Percentiles rank a stretch among this genome's conserved stretches.
Conservation (phyloP, 1,140 invertebrate genomes). For the Oppia nitens region DNA sequence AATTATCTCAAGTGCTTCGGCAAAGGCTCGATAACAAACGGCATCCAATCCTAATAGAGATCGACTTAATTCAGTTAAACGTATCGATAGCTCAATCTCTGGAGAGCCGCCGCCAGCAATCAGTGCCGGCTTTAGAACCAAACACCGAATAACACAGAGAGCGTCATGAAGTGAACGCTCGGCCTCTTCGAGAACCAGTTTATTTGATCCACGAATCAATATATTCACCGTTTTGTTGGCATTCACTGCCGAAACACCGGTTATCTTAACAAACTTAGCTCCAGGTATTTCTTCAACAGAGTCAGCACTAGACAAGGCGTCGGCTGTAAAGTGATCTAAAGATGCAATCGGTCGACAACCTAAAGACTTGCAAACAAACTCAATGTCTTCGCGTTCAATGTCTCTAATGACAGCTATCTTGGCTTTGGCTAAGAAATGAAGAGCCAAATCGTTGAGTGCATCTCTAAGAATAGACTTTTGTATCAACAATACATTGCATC, state of each 20-base stretch:
- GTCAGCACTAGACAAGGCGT: conserved; percentile 78
- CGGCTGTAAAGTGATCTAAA: conserved; percentile 85
- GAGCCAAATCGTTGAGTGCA: conserved; percentile 85
- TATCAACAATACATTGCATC: conserved; percentile 92
- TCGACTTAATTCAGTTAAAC: conserved; percentile 62
- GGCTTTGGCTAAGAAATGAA: conserved; percentile 97
- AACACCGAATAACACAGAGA: conserved; percentile 88
- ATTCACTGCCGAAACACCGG: conserved; percentile 15
- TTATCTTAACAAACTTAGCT: conserved; percentile 81
- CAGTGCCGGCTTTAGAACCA: conserved; percentile 77
- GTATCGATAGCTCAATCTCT: conserved; percentile 80
- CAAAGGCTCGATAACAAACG: conserved; percentile 80
- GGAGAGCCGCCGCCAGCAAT: conserved; percentile 92
- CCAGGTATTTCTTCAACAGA: conserved; percentile 80
- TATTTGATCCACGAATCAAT: conserved; percentile 89
- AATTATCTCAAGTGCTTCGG: conserved; percentile 89
- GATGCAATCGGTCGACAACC: conserved; percentile 93
- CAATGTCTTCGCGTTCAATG: conserved; percentile 91
- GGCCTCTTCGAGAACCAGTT: conserved; percentile 84
- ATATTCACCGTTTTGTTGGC: conserved; percentile 64
- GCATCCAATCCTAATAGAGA: conserved; percentile 76
- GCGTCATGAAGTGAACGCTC: conserved; percentile 91
- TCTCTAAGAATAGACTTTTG: conserved; percentile 97
- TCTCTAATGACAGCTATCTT: conserved; percentile 98
- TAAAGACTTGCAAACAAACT: conserved; percentile 86